A percentile compares a stretch with the other conserved stretches of the same genome.
Evolutionary conservation across 2,797 vertebrate genomes (phyloP).

Genomic region (Mycteria americana): DNA sequence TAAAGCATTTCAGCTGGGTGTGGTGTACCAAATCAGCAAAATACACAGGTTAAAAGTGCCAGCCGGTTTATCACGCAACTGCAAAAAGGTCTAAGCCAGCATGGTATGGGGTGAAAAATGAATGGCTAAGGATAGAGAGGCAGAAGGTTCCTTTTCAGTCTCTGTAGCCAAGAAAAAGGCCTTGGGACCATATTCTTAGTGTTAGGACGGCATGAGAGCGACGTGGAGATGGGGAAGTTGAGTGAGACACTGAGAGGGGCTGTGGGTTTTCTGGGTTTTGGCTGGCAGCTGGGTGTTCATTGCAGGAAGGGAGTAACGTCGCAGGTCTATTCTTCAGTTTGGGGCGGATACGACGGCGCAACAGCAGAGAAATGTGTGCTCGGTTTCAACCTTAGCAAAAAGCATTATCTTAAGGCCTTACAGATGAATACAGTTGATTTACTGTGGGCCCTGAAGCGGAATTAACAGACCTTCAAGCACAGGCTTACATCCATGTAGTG

Average conservation of each 20-base stretch:
- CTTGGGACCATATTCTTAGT: background rate
- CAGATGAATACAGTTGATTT: background rate
- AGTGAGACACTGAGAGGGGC: background rate
- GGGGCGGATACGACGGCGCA: fast-evolving
- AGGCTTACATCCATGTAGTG: background rate
- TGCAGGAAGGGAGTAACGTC: background rate
- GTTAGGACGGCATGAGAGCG: background rate
- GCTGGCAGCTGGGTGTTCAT: background rate
- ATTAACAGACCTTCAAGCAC: background rate
- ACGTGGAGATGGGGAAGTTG: background rate
- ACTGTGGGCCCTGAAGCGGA: background rate
- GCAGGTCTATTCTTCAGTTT: background rate
- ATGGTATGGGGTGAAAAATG: background rate
- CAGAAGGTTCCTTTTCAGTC: background rate
- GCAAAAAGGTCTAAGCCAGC: background rate
- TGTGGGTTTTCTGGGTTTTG: background rate
- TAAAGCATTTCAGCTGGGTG: background rate
- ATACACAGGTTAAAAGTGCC: background rate
- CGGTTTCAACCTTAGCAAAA: background rate
- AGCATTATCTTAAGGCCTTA: background rate
- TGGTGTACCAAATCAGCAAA: background rate
- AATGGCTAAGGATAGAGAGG: background rate
- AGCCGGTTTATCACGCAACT: background rate
- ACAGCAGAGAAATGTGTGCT: background rate
- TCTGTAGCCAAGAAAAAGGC: background rate